phyloP scores from a whole-genome alignment of 2,888 invertebrate genomes.

The Biston stratarius region DNA sequence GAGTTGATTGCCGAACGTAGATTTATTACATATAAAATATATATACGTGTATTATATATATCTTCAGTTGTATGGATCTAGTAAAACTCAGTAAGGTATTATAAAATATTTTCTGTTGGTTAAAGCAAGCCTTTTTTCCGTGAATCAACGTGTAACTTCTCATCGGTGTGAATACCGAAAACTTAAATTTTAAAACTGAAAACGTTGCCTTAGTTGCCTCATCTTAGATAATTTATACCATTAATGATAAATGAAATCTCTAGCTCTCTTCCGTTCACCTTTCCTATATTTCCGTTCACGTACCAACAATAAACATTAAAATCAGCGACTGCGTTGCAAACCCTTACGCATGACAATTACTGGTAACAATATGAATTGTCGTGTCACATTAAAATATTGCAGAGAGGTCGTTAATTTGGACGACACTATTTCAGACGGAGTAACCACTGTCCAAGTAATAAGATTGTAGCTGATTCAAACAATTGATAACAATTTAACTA shows the following conservation, averaged over 20 bases:
- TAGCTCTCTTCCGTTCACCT: conserved; percentile 2
- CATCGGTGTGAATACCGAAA: too few relatives aligned
- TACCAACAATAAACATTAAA: conserved; percentile 28
- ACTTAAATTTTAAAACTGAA: too few relatives aligned
- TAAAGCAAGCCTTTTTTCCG: too few relatives aligned
- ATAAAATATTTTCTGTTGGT: too few relatives aligned
- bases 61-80: too few relatives aligned
- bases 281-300: conserved; percentile 32
- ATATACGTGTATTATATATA: too few relatives aligned
- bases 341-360: conserved; percentile 19
- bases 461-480: not conserved
- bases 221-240: not conserved
- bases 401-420: conserved; percentile 40
- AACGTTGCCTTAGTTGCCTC: not conserved
- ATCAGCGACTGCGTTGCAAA: conserved; percentile 19
- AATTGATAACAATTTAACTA: not conserved
- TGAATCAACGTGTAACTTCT: too few relatives aligned
- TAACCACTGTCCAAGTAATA: conserved; percentile 39
- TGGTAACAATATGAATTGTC: conserved; percentile 32
- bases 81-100: too few relatives aligned
- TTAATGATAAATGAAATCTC: not conserved
- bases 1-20: too few relatives aligned
- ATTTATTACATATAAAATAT: too few relatives aligned
- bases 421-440: conserved; percentile 54
- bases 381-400: conserved; percentile 36